Evolutionary conservation across 2,797 vertebrate genomes (phyloP), one percentile per base, ranked within the genome.

Genomic region (Ceyx erithaca): DNA sequence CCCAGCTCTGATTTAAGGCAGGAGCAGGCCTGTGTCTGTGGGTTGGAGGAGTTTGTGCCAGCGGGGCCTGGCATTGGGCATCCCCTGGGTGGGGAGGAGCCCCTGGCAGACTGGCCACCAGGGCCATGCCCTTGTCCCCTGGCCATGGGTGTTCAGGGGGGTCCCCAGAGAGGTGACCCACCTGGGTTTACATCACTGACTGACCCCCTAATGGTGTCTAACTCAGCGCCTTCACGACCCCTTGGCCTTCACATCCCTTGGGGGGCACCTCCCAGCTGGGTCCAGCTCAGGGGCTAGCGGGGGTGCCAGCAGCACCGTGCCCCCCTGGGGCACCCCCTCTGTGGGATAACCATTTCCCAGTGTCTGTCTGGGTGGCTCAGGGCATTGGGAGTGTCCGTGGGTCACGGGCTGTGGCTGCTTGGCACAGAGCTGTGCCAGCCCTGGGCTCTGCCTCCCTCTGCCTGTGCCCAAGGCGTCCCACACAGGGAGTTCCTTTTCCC

Each of bases 371-470:
- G 83, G 71, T 77, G 33, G 43, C 31, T 58, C 63, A 61, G 88
- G 71, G 62, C 31, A 30, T 71, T 87, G 30, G 40, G 82, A 61
- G 77, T 45, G 73, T 69, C 83, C 17, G 57, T 68, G 41, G 72
- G 80, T 96, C 84, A 86, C 80, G 9, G 89, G 93, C 83, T 7
- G 70, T 66, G 58, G 88, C 61, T 85, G 91, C 67, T 90, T 69
- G 82, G 87, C 87, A 76, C 69, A 75, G 45, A 92, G 90, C 88
- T 67, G 26, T n/a, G 82, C 87, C 96, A 78, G 93, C 37, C 37
- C 37, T 37, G 37, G 37, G 37, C 37, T 37, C 37, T 37, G 37
- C 37, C 37, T 13, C 37, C 37, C 37, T 12, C 37, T 37, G 37
- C 37, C 37, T 37, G 37, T 37, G 37, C 37, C 37, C 37, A 37